Conservation (phyloP, 2,797 vertebrate species). For the Muraenolepis orangiensis region DNA sequence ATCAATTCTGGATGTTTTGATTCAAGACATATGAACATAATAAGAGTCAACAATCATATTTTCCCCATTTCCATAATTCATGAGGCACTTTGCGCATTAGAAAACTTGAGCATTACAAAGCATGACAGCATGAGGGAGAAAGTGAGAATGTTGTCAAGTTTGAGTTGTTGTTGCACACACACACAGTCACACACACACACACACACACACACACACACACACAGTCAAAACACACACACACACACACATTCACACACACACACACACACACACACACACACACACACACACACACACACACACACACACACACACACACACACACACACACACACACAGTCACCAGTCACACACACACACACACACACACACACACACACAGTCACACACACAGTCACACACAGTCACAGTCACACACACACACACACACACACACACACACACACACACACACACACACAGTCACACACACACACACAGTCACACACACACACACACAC, state of each 20-base stretch:
- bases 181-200: too few species aligned
- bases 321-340: too few species aligned
- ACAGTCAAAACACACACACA: slow-evolving; percentile 16
- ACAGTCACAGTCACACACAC: background rate
- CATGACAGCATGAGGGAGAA: background rate
- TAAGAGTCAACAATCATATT: too few species aligned
- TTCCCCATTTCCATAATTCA: background rate
- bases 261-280: background rate
- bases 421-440: background rate
- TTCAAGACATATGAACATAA: background rate
- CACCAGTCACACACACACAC: too few species aligned
- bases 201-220: too few species aligned
- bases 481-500: too few species aligned
- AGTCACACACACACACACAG: too few species aligned
- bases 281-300: background rate
- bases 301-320: too few species aligned
- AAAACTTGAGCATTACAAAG: background rate
- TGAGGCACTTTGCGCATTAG: background rate
- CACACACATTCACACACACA: slow-evolving; percentile 4
- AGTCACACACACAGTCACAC: slow-evolving; percentile 19
- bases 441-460: background rate
- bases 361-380: background rate
- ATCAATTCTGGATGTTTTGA: background rate
- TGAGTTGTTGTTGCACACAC: background rate
- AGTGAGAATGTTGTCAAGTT: background rate